Percentiles rank a stretch among this genome's conserved stretches.
Evolutionary conservation across 2,797 vertebrate species (phyloP).

Genomic region (Falco naumanni): DNA sequence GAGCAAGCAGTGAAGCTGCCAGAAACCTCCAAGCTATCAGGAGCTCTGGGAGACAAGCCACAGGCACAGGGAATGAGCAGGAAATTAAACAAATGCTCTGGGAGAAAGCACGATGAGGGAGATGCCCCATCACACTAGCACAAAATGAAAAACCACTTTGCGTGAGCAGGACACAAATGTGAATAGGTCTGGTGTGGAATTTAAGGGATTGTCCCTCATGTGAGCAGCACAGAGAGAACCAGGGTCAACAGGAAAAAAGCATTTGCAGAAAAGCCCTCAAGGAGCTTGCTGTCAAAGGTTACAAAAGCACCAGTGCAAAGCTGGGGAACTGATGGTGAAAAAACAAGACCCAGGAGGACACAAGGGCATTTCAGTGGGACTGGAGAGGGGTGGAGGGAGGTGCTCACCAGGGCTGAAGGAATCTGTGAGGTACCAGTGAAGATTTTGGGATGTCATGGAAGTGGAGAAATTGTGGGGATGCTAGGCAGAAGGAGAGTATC

Average conservation of each 20-base stretch:
- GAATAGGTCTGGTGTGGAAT: background rate
- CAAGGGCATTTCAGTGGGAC: background rate
- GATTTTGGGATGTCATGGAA: background rate
- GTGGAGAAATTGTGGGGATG: background rate
- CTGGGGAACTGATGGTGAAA: background rate
- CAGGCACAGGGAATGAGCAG: background rate
- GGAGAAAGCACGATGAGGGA: background rate
- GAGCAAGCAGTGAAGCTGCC: background rate
- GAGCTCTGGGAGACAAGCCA: background rate
- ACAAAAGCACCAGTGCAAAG: background rate
- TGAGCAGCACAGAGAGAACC: background rate
- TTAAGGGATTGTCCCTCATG: background rate
- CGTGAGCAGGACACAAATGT: background rate
- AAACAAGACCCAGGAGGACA: background rate
- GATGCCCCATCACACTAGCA: background rate
- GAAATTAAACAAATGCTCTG: background rate
- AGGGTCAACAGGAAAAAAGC: background rate
- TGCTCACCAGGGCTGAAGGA: background rate
- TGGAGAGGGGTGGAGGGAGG: background rate
- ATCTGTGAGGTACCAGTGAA: background rate
- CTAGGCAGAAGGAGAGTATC: background rate
- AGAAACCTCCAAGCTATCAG: background rate
- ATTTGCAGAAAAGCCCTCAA: background rate
- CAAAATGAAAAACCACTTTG: background rate
- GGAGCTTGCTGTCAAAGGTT: background rate